These are phyloP conservation scores for Tricholaema leucomelas DNA, from an alignment of 2,113 vertebrate genomes.

Conservation along the genomic window DNA sequence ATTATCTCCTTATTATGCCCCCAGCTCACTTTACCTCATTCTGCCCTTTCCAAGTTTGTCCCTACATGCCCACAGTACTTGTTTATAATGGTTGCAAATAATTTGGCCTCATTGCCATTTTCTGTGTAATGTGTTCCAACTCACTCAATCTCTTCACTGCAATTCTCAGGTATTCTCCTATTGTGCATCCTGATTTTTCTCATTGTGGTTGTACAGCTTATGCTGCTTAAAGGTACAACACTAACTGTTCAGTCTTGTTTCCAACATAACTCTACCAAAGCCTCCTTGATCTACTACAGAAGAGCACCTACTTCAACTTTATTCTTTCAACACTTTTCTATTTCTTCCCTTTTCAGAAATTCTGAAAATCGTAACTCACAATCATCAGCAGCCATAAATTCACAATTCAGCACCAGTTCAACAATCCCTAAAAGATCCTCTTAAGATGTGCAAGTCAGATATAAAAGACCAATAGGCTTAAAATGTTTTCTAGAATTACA, in stretches of 20 bases:
- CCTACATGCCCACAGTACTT: background rate
- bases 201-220: background rate
- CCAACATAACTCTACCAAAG: background rate
- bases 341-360: background rate
- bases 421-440: background rate
- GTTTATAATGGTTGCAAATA: background rate
- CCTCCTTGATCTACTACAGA: background rate
- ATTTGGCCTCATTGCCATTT: background rate
- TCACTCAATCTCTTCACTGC: background rate
- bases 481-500: background rate
- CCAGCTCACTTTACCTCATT: background rate
- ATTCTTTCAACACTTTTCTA: background rate
- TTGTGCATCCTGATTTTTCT: background rate
- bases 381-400: background rate
- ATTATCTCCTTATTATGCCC: background rate
- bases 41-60: background rate
- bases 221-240: background rate
- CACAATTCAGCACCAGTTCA: background rate
- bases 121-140: background rate
- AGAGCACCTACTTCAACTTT: background rate
- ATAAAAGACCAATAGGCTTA: background rate
- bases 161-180: background rate
- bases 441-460: background rate
- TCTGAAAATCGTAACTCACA: background rate
- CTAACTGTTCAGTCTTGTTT: background rate